Evolutionary conservation across 2,113 vertebrate genomes (phyloP).

Genomic region (Muntiacus muntjak): DNA sequence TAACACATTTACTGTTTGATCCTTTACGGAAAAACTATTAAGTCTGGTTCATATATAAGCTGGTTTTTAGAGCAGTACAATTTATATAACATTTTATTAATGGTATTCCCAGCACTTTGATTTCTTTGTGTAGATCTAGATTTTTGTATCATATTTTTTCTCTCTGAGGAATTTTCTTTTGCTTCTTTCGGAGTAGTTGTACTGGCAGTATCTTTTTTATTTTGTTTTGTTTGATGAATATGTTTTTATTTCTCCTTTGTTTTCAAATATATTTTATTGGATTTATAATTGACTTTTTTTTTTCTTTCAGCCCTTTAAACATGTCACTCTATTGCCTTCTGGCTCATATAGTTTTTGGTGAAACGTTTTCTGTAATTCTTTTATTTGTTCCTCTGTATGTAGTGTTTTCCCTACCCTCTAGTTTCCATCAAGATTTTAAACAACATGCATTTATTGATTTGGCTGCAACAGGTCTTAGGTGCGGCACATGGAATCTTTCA

Average conservation of each 20-base stretch:
- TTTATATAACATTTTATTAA: not conserved
- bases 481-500: not conserved
- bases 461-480: not conserved
- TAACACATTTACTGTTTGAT: not conserved
- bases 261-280: not conserved
- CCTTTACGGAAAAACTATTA: not conserved
- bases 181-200: not conserved
- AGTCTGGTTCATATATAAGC: not conserved
- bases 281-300: not conserved
- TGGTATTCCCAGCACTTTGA: not conserved
- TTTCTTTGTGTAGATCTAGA: not conserved
- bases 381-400: not conserved
- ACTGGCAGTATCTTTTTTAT: not conserved
- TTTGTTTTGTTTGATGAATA: not conserved
- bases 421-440: not conserved
- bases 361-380: not conserved
- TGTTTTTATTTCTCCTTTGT: not conserved
- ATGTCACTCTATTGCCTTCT: not conserved
- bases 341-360: not conserved
- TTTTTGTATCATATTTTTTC: not conserved
- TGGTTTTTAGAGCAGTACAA: not conserved
- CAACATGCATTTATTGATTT: not conserved
- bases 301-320: not conserved
- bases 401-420: no score
- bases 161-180: not conserved